Conservation (phyloP, 1,140 invertebrate species). For the Pollicipes pollicipes region DNA sequence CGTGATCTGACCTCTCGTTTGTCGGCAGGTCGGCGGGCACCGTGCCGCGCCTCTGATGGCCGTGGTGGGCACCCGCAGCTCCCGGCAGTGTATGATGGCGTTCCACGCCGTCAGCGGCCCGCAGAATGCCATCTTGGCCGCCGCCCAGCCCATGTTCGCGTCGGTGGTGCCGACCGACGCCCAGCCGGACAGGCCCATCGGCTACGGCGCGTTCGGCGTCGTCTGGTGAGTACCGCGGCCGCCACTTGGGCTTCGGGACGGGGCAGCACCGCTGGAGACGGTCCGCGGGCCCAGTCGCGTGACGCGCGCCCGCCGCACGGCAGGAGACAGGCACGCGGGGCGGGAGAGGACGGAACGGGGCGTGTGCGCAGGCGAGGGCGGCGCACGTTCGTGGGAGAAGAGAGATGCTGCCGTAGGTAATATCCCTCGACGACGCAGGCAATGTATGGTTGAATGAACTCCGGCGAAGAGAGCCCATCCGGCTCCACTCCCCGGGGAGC, state of each 20-base stretch:
- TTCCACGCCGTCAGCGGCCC: conserved; percentile 23
- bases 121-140: conserved; percentile 20
- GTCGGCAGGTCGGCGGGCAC: not conserved
- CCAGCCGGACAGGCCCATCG: conserved; percentile 92
- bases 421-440: too few species aligned
- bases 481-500: too few species aligned
- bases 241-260: conserved; percentile 3
- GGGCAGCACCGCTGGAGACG: not conserved
- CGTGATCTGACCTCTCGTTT: too few species aligned
- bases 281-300: too few species aligned
- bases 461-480: too few species aligned
- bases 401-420: too few species aligned
- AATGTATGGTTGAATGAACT: too few species aligned
- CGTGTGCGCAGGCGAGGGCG: too few species aligned
- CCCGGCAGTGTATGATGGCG: conserved; percentile 27
- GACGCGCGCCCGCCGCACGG: too few species aligned
- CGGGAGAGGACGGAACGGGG: too few species aligned
- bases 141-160: conserved; percentile 19
- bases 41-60: conserved; percentile 22
- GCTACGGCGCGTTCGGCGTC: conserved; percentile 97
- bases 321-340: too few species aligned
- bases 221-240: conserved; percentile 94
- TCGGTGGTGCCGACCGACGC: conserved; percentile 31
- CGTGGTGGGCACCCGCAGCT: conserved; percentile 27
- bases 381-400: too few species aligned